Base-by-base conservation (phyloP, 2,113 vertebrate species). In the Paedocypris sp. region DNA sequence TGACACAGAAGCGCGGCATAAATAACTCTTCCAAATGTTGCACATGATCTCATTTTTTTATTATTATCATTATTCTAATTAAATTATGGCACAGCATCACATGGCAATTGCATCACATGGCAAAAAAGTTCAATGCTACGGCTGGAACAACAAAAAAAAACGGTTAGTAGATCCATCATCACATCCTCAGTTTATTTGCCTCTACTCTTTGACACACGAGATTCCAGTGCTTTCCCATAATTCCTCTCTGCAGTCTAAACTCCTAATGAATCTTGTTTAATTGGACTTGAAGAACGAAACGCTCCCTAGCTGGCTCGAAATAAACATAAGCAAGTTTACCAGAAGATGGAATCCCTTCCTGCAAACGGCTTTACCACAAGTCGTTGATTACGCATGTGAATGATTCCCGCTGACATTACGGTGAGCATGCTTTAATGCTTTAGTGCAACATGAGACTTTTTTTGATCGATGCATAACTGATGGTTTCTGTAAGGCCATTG, bases 1-100 rank as follows among this genome's bases (percentile, higher is more conserved):
- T 69, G 42, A 61, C 62, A 61, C 39, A 69, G 33, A 56, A 36
- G 56, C 16, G 48, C 39, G 46, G 26, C 26, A 57, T 15, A 26
- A 58, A 22, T 8, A 19, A 59, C 13, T 36, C 5, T 28, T 58
- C 10, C 36, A 58, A 36, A 63, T 52, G 33, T 64, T 39, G 18
- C 32, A 45, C 41, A 29, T 25, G 8, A 56, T n/a, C 23, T 7
- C 35, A 46, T 67, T 13, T 11, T 18, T 56, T 57, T 26, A n/a
- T n/a, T n/a, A n/a, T n/a, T n/a, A n/a, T n/a, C n/a, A n/a, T 32
- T 38, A 51, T 22, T 23, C 9, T 6, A 25, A 19, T 52, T 43
- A 49, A 20, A 45, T 36, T 20, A 45, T 36, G 25, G 29, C 38
- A 38, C 38, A 33, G 13, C 20, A 33, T 36, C 13, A 45, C 32